These are phyloP conservation scores for Colistium nudipinnis DNA, from an alignment of 2,113 vertebrate genomes.

Conservation along the genomic window DNA sequence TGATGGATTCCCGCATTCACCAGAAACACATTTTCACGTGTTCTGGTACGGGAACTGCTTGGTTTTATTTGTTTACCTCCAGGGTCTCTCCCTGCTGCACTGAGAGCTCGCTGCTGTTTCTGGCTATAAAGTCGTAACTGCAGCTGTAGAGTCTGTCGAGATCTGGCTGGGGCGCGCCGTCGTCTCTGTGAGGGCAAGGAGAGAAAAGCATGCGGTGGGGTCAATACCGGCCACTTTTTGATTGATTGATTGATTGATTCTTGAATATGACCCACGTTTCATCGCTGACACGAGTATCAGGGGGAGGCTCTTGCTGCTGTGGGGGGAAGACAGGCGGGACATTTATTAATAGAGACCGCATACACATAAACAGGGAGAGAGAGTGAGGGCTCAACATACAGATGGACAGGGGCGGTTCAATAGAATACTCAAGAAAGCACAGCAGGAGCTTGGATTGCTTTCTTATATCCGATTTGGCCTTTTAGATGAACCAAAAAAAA, in stretches of 20 bases:
- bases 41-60: background rate
- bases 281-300: constrained; percentile 6
- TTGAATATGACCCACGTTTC: constrained; percentile 60
- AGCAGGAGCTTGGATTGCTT: background rate
- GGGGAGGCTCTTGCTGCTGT: constrained; percentile 44
- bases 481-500: too few species aligned
- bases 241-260: background rate
- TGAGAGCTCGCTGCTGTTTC: constrained; percentile 89
- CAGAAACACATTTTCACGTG: background rate
- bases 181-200: constrained; percentile 51
- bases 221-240: background rate
- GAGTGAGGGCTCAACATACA: background rate
- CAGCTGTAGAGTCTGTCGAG: constrained; percentile 79
- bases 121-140: constrained; percentile 89
- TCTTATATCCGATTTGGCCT: too few species aligned
- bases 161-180: constrained; percentile 14
- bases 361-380: background rate
- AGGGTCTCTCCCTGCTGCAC: constrained; percentile 85
- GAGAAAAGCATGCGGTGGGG: background rate
- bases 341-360: background rate
- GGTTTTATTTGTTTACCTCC: constrained; percentile 81
- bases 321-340: background rate
- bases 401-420: background rate
- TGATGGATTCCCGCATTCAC: background rate
- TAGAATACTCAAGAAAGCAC: background rate